Evolutionary conservation across 2,888 invertebrate genomes (phyloP), one percentile per base, ranked within the genome.

Genomic region (Lasius fuliginosus): DNA sequence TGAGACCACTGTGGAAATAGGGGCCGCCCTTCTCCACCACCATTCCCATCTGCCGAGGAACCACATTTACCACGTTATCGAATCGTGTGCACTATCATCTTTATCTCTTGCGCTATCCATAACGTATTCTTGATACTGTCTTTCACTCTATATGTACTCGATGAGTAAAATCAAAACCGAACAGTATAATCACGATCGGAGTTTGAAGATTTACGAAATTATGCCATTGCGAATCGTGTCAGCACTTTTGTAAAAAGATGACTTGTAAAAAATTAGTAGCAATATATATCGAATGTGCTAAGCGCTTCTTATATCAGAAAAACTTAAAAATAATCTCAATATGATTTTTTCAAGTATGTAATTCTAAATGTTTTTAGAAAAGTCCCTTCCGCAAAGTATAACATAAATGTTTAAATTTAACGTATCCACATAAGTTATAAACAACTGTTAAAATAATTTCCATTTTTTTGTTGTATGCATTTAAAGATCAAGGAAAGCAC

Each of bases 1-100:
- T 98, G 98, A 93, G 98, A 98, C 98, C 98, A 98, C 96, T 98
- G 98, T 92, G 98, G 98, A 96, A 98, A 98, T 95, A 98, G 96
- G 93, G 98, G 98, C 95, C 98, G 97, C 94, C 97, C 96, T 95
- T 97, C 94, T 94, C 94, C 95, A 93, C 94, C 94, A 94, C 94
- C 94, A 92, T 92, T 94, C 88, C 94, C 95, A 93, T 95, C 95
- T 93, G 94, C 95, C 94, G 94, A 93, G 94, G 92, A 94, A 94
- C 92, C 93, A 94, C 92, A 94, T 93, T 94, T 92, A 91, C 92
- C 88, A 92, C 90, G 88, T 92, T 93, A 92, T 91, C 92, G 89
- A 77, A 85, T 86, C 83, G 62, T 86, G 62, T 86, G 65, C 36
- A 49, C 65, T 64, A 68, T 58, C 60, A 33, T 71, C 69, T 88